Evolutionary conservation across 2,888 invertebrate genomes (phyloP).

Genomic region (Drosophila planitibia): DNA sequence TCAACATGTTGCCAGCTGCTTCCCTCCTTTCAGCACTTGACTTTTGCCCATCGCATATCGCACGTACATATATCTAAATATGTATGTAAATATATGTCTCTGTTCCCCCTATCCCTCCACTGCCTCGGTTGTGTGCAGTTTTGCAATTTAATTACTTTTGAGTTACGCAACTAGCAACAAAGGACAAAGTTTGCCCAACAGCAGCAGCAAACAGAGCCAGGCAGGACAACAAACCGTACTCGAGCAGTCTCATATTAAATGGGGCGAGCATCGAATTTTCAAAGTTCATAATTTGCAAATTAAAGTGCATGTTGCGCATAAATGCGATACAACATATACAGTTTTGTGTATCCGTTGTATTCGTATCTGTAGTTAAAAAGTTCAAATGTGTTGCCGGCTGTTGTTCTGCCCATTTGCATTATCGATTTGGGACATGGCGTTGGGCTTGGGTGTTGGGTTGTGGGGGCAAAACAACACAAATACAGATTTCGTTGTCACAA

Average conservation of each 20-base stretch:
- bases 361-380: constrained; percentile 13
- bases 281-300: constrained; percentile 70
- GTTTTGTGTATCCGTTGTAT: constrained; percentile 14
- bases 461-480: constrained; percentile 2
- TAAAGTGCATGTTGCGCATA: constrained; percentile 56
- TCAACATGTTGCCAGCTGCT: constrained; percentile 66
- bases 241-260: constrained; percentile 21
- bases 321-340: constrained; percentile 27
- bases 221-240: constrained; percentile 23
- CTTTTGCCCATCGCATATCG: constrained; percentile 58
- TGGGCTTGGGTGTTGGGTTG: not conserved
- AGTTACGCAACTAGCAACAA: constrained; percentile 66
- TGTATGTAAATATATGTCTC: constrained; percentile 12
- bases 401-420: constrained; percentile 60
- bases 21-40: constrained; percentile 66
- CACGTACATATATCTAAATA: constrained; percentile 35
- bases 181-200: constrained; percentile 64
- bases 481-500: constrained; percentile 62
- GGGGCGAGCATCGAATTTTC: constrained; percentile 24
- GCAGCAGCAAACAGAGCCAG: constrained; percentile 38
- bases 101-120: constrained; percentile 3
- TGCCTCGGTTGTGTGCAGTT: constrained; percentile 57
- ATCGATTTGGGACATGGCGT: constrained; percentile 52
- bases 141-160: constrained; percentile 77
- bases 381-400: constrained; percentile 37